Evolutionary conservation across 1,140 invertebrate genomes (phyloP).

Genomic region (Drosophila virilis): DNA sequence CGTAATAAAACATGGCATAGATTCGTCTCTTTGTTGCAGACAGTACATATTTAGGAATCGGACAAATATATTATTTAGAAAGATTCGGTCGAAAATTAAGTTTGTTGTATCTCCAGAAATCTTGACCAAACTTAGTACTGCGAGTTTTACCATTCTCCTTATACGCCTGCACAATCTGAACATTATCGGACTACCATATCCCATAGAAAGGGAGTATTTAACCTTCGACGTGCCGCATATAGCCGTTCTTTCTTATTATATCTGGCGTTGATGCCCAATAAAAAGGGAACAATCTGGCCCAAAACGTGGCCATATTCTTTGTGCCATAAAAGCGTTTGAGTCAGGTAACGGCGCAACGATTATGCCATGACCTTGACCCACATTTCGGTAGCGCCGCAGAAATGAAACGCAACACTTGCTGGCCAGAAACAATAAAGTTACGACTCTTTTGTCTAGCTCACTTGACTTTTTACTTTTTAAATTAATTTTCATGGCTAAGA

Average conservation of each 20-base stretch:
- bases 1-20: no score
- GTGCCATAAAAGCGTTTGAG: slow-evolving; percentile 64
- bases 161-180: no score
- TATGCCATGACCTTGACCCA: slow-evolving; percentile 72
- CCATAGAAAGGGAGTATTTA: neutral
- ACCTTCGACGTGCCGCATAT: neutral
- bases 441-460: slow-evolving; percentile 23
- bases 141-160: no score
- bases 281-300: slow-evolving; percentile 14
- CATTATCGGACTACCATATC: no score
- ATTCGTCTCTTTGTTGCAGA: no score
- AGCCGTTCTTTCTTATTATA: neutral
- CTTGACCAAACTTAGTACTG: no score
- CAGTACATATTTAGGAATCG: no score
- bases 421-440: slow-evolving; percentile 26
- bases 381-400: slow-evolving; percentile 24
- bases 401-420: slow-evolving; percentile 16
- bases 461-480: slow-evolving; percentile 27
- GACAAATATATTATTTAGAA: no score
- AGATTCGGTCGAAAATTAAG: no score
- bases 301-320: slow-evolving; percentile 24
- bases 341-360: slow-evolving; percentile 61
- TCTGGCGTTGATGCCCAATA: slow-evolving; percentile 24
- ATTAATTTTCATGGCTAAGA: slow-evolving; percentile 30
- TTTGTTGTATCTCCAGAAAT: no score